Conservation (phyloP, 2,113 vertebrate genomes). For the Sterrhoptilus dennistouni region DNA sequence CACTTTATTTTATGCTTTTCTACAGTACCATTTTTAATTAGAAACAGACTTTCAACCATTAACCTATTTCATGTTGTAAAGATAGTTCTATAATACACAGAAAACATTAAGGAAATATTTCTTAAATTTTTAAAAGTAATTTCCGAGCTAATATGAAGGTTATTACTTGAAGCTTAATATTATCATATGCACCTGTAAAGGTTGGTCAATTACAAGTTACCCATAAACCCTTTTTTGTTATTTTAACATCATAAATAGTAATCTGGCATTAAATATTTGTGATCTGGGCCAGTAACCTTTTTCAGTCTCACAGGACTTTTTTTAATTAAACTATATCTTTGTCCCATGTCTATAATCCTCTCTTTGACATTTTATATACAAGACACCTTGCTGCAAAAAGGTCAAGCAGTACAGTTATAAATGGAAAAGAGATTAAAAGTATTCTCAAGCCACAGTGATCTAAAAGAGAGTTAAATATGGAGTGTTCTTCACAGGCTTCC, state of each 20-base stretch:
- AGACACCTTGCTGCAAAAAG: constrained; percentile 84
- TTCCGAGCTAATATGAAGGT: constrained; percentile 53
- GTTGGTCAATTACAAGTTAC: constrained; percentile 75
- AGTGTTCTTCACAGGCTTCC: constrained; percentile 73
- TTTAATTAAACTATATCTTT: constrained; percentile 88
- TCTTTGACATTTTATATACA: constrained; percentile 87
- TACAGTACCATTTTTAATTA: background rate
- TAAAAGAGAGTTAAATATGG: constrained; percentile 79
- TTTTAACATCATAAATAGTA: constrained; percentile 82
- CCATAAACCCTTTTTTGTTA: constrained; percentile 73
- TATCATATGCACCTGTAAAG: constrained; percentile 68
- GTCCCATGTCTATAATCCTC: constrained; percentile 84
- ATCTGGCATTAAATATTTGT: constrained; percentile 88
- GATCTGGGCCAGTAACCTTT: constrained; percentile 84
- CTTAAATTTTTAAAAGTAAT: constrained; percentile 60
- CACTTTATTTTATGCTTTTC: background rate
- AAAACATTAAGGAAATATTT: constrained; percentile 4
- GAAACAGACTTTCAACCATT: constrained; percentile 29
- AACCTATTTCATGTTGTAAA: constrained; percentile 46
- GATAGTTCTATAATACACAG: background rate
- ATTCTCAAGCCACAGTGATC: constrained; percentile 82
- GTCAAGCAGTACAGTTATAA: constrained; percentile 86
- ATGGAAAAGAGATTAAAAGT: constrained; percentile 87
- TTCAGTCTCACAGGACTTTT: constrained; percentile 82
- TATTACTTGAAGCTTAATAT: constrained; percentile 68